Evolutionary conservation across 1,140 invertebrate genomes (phyloP).

Genomic region (Agrypnia vestita): DNA sequence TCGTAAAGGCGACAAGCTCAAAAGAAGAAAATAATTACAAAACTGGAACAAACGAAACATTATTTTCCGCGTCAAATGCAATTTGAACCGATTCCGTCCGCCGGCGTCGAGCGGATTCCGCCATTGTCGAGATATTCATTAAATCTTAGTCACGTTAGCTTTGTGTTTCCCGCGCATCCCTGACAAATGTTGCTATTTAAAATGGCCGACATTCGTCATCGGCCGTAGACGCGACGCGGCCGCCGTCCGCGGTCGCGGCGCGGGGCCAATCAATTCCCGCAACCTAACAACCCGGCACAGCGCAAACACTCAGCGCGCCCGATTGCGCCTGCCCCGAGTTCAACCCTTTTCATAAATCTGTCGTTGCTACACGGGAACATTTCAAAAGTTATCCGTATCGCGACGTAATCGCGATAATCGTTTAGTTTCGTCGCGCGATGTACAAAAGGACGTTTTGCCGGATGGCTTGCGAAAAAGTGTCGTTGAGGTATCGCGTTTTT

Average conservation of each 20-base stretch:
- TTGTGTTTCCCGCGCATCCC: conserved; percentile 9
- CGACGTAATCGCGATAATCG: neutral
- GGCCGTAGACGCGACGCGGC: conserved; percentile 8
- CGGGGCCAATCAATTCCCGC: neutral
- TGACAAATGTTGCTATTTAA: conserved; percentile 26
- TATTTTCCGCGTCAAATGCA: too few species aligned
- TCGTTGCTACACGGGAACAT: neutral
- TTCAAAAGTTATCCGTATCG: conserved; percentile 12
- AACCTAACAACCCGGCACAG: neutral
- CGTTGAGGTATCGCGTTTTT: neutral
- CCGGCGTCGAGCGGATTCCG: too few species aligned
- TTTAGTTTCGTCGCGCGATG: neutral
- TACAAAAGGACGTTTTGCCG: conserved; percentile 1
- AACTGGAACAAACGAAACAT: too few species aligned
- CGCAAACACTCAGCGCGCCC: neutral
- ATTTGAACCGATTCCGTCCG: too few species aligned
- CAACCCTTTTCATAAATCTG: conserved; percentile 20
- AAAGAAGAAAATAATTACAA: too few species aligned
- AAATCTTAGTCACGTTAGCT: conserved; percentile 11
- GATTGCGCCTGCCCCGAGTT: neutral
- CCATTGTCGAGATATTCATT: conserved; percentile 8
- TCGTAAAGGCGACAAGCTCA: too few species aligned
- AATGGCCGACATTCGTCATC: conserved; percentile 40
- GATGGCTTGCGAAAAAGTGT: neutral
- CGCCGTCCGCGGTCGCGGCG: neutral